Evolutionary conservation across 2,113 vertebrate species (phyloP), one percentile per base, ranked within the genome.

Genomic region (Sminthopsis crassicaudata): DNA sequence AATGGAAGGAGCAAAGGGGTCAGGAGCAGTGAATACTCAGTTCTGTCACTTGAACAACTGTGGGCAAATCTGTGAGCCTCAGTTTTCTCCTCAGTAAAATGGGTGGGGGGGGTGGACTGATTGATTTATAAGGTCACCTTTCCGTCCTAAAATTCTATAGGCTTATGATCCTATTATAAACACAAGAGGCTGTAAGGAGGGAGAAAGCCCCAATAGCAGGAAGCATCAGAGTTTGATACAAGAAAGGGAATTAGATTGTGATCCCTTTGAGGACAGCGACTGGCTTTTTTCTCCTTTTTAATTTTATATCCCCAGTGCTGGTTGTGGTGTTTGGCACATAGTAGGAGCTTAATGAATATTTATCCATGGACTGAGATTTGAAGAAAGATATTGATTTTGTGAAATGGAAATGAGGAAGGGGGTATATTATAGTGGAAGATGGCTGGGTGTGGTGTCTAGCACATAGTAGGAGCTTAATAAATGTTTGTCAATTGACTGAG

Each of bases 191-290:
- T 84, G 42, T 89, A 36, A 90, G 57, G 36, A 1, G 51, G 8
- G 6, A 50, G 48, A 36, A 55, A 84, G 48, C 88, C 50, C 84
- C 91, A 90, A 60, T n/a, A 96, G 93, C 26, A 88, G 93, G 48
- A 36, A 91, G 54, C 8, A 8, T 91, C 67, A 16, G 2, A 46
- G 1, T n/a, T 42, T 84, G 54, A 3, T 16, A 2, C 55, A 50
- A 30, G 8, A 2, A n/a, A n/a, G 92, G 46, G 52, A n/a, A 27
- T 55, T 51, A 24, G 30, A 90, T 53, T 88, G 11, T 24, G 36
- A 42, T 50, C 30, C 36, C 3, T 50, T 93, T 27, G 9, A 54
- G 76, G 23, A 22, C 4, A 76, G 16, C 14, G 16, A 76, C 1
- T 9, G 0, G 48, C 25, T n/a, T 95, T 92, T 55, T 52, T 55